Evolutionary conservation across 2,888 invertebrate species (phyloP), one percentile per base, ranked within the genome.

Genomic region (Drosophila tripunctata): DNA sequence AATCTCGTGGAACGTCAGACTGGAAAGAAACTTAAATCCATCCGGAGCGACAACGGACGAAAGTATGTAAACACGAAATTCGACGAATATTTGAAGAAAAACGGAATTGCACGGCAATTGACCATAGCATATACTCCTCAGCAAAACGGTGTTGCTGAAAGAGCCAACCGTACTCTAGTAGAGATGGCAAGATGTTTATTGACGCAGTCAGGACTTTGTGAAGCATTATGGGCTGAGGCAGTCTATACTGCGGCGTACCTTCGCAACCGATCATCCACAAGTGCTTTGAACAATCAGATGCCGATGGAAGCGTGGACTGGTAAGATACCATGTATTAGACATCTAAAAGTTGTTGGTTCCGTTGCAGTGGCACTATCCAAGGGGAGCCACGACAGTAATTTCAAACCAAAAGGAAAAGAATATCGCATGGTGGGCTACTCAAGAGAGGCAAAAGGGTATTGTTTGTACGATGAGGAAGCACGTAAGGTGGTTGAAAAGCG

Each of bases 31-130:
- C n/a, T 69, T 1, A 66, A 66, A 35, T 45, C 8, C 3, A 38
- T 73, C n/a, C 38, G 69, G 12, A 64, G 55, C 41, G 67, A 67
- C 22, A 69, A 68, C 17, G 67, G 63, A 7, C 14, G 43, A 22
- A 63, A 64, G 38, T 60, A 55, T 14, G 43, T 50, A 4, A 30
- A 30, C 12, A 12, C 8, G 4, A 31, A n/a, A 2, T 36, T 36
- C 4, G 17, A 36, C 15, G 15, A 4, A 12, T 36, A 8, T 15
- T 4, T 27, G 8, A 43, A 27, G 15, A 14, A 12, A 24, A 43
- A 24, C 12, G 10, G 22, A 24, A 27, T 15, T n/a, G 3, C 8
- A 8, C 12, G 15, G 15, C 43, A 43, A 21, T 14, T 27, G 43
- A 43, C 43, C 1, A 21, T 43, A 8, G 12, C 15, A 4, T 27